Evolutionary conservation across 1,140 invertebrate genomes (phyloP).

Genomic region (Polypedilum pembai): DNA sequence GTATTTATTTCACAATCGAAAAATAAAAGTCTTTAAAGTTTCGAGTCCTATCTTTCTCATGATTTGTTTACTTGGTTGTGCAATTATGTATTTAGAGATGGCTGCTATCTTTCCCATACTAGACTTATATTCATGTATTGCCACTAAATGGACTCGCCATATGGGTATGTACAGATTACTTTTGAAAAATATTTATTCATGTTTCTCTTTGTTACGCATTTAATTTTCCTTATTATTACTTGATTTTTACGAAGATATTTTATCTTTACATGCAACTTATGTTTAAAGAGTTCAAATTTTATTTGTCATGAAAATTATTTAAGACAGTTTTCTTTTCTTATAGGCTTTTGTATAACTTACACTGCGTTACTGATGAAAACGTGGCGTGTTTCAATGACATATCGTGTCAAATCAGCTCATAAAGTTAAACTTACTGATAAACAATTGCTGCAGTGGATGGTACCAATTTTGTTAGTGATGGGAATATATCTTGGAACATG

Average conservation of each 20-base stretch:
- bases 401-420: constrained; percentile 87
- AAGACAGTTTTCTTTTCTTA: background rate
- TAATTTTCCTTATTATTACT: too few relatives aligned
- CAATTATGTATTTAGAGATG: constrained; percentile 90
- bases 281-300: too few relatives aligned
- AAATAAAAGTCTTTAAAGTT: constrained; percentile 81
- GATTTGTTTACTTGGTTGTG: constrained; percentile 77
- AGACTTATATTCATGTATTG: constrained; percentile 71
- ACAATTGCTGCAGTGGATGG: constrained; percentile 83
- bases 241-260: too few relatives aligned
- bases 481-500: constrained; percentile 81
- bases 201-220: too few relatives aligned
- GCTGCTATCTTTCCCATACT: constrained; percentile 80
- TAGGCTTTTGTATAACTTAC: constrained; percentile 81
- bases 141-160: constrained; percentile 84
- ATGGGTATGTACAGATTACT: constrained; percentile 51
- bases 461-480: constrained; percentile 80
- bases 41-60: constrained; percentile 84
- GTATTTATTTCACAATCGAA: constrained; percentile 71
- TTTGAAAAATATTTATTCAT: too few relatives aligned
- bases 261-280: too few relatives aligned
- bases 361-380: constrained; percentile 87
- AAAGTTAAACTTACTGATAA: constrained; percentile 89
- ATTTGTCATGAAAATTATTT: too few relatives aligned
- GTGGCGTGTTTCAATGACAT: constrained; percentile 87